Conservation (phyloP, 2,113 vertebrate genomes). For the Chloropsis cyanopogon region DNA sequence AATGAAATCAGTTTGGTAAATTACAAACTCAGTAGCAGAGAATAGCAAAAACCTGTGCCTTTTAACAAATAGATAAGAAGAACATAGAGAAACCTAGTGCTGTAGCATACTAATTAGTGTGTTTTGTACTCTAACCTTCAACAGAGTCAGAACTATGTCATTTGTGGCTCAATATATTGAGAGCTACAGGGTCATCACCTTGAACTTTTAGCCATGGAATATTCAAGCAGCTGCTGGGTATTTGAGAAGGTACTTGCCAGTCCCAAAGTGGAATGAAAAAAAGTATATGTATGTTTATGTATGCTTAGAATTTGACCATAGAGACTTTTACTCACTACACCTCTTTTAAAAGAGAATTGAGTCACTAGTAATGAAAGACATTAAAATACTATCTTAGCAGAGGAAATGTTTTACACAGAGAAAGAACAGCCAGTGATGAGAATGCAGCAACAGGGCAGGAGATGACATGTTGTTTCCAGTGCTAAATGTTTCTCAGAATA, state of each 20-base stretch:
- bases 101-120: not conserved
- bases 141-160: not conserved
- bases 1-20: not conserved
- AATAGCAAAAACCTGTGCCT: not conserved
- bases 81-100: not conserved
- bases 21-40: not conserved
- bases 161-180: not conserved
- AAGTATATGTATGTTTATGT: not conserved
- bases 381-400: not conserved
- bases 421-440: not conserved
- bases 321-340: not conserved
- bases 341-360: not conserved
- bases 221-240: not conserved
- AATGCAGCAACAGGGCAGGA: not conserved
- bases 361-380: not conserved
- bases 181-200: not conserved
- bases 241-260: not conserved
- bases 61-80: not conserved
- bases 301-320: not conserved
- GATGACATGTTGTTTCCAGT: not conserved
- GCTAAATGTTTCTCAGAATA: not conserved
- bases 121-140: not conserved
- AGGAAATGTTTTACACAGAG: not conserved
- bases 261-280: not conserved
- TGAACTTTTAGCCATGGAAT: not conserved